Conservation (phyloP, 2,797 vertebrate species). For the Podargus strigoides region DNA sequence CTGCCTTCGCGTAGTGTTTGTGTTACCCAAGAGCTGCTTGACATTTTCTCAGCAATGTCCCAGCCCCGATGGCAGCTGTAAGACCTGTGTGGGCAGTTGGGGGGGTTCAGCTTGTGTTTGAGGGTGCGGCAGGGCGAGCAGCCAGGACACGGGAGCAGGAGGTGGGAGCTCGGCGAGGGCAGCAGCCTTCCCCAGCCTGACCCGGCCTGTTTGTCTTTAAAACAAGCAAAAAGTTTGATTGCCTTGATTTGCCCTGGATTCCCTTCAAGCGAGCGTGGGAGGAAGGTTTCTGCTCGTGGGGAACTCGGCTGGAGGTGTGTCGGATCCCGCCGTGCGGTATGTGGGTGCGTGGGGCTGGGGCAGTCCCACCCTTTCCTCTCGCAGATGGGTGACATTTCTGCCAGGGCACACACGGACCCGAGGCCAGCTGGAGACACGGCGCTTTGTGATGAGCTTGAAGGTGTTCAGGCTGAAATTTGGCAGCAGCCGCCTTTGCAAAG, state of each 20-base stretch:
- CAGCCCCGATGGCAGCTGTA: accelerated
- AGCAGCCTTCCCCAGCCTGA: neutral
- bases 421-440: neutral
- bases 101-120: neutral
- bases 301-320: accelerated
- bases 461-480: neutral
- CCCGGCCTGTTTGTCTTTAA: neutral
- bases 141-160: neutral
- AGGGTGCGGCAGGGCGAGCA: accelerated
- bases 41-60: neutral
- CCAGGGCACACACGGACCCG: accelerated
- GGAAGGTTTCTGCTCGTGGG: neutral
- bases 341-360: neutral
- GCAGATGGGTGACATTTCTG: neutral
- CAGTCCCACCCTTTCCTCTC: no score
- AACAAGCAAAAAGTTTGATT: neutral
- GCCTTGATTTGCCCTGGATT: neutral
- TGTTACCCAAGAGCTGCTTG: constrained; percentile 43
- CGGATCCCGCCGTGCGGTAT: neutral
- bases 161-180: neutral
- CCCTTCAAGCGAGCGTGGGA: accelerated
- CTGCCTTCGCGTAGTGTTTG: neutral
- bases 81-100: accelerated
- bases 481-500: neutral
- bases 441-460: neutral